These are phyloP conservation scores for Paramisgurnus dabryanus DNA, from an alignment of 2,113 vertebrate species.

Conservation along the genomic window DNA sequence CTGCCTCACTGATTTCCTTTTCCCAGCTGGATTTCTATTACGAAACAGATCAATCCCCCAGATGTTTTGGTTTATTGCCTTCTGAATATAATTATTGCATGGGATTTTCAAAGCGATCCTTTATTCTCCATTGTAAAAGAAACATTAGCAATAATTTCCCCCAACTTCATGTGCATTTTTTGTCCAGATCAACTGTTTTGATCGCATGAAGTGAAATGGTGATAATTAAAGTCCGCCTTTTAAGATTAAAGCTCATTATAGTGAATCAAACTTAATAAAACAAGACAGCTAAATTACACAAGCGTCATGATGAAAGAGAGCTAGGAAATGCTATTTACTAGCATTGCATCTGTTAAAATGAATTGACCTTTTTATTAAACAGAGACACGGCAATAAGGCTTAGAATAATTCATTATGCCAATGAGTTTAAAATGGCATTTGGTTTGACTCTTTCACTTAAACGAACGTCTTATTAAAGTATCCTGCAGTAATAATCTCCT, in stretches of 20 bases:
- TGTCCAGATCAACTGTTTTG: neutral
- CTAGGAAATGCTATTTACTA: conserved; percentile 21
- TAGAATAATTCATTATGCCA: conserved; percentile 50
- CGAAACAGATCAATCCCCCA: conserved; percentile 4
- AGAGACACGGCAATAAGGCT: conserved; percentile 39
- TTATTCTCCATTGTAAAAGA: neutral
- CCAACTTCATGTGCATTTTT: neutral
- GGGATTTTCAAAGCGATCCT: neutral
- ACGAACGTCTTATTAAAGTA: conserved; percentile 6
- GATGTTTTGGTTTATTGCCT: neutral
- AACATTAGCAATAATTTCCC: neutral
- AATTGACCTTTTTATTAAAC: conserved; percentile 39
- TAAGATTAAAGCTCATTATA: conserved; percentile 24
- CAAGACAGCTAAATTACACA: conserved; percentile 42
- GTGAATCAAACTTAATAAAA: conserved; percentile 49
- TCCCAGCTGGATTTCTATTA: conserved; percentile 34
- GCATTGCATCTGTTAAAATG: conserved; percentile 32
- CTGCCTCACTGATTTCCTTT: conserved; percentile 4
- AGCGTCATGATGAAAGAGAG: conserved; percentile 26
- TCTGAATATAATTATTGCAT: neutral
- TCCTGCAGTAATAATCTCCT: neutral
- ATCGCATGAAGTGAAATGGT: neutral
- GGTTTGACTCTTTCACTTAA: conserved; percentile 22
- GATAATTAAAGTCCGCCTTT: conserved; percentile 5
- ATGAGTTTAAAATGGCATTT: conserved; percentile 38